Base-by-base conservation (phyloP, 2,797 vertebrate genomes). In the Peromyscus melanophrys region DNA sequence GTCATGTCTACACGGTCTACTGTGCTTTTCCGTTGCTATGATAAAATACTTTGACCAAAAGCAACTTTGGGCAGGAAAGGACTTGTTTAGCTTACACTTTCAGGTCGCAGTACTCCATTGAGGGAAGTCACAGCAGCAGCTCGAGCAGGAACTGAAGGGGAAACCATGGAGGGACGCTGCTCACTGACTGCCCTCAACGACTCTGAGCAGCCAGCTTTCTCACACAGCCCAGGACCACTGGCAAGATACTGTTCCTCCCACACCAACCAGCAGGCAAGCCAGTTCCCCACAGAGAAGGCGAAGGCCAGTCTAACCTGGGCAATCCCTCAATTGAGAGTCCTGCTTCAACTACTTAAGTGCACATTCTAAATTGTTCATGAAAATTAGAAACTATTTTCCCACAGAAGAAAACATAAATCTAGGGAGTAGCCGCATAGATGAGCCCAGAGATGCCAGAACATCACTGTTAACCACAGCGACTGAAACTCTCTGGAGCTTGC, bases 321-420 rank as follows among this genome's bases (percentile, higher is more conserved):
- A 23, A 67, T 23, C 21, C 40, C 29, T 84, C 59, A 31, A 11
- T 0, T 19, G 14, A 83, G 57, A 43, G 27, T 83, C 16, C 37
- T 4, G 46, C 40, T 46, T 84, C 27, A 90, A 63, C 65, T 71
- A 61, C 82, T 86, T 27, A 2, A 75, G 16, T 29, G 59, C 89
- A 94, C 90, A 81, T 27, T 76, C 43, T 83, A 92, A 89, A 91
- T 67, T 46, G 73, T 55, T 65, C 43, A n/a, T 69, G 71, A 94
- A 89, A 95, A 80, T 65, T 86, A 90, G 92, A 83, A 69, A 88
- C 19, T n/a, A 59, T 77, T 96, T 95, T 90, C 86, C 94, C 71
- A 27, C 6, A 82, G 67, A 86, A 95, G 86, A 65, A 61, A 49
- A 49, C 0, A 1, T 76, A 65, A 96, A 76, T 95, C 88, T 5